Base-by-base conservation (phyloP, 2,888 invertebrate genomes). In the Chirona hameri region DNA sequence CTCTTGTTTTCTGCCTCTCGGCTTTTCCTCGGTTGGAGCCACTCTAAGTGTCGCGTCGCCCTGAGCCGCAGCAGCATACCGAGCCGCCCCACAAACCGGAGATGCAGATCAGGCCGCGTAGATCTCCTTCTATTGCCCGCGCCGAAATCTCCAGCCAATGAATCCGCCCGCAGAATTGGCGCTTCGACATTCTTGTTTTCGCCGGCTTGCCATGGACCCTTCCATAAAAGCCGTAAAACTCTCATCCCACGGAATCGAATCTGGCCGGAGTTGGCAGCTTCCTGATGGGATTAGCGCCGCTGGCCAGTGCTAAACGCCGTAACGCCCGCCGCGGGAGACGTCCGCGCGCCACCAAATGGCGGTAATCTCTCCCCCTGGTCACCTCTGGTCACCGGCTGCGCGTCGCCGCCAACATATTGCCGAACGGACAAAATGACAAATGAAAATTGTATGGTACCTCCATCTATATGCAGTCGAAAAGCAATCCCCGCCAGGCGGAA, bases 221-320 rank as follows among this genome's bases (percentile, higher is more conserved):
- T 39, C 76, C 76, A 76, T 76, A 76, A 76, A 76, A 39, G 76
- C 76, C 76, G 21, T 76, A 76, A 76, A 76, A 76, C 76, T 76
- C 76, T 39, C 76, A 39, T 76, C 76, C 21, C 18, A 7, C 39
- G 76, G 76, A 76, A 76, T 76, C 76, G 76, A 76, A 76, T 76
- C 76, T 3, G 39, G 39, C 24, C 21, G 39, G 4, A 29, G 76
- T 29, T 76, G 76, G 39, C 76, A 76, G 18, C 76, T 39, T 76
- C 69, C 39, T 76, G 76, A 76, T 76, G 76, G 76, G 76, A 76
- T 76, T 76, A 76, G 76, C 21, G 76, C 7, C 39, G 4, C 21
- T 15, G 76, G 76, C 76, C 76, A 76, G 76, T 76, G 76, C 76
- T 76, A 76, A 76, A 76, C 76, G 76, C 14, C 76, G 39, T 76